These are phyloP conservation scores for Odobenus rosmarus DNA, from an alignment of 2,113 vertebrate genomes.

Conservation along the genomic window DNA sequence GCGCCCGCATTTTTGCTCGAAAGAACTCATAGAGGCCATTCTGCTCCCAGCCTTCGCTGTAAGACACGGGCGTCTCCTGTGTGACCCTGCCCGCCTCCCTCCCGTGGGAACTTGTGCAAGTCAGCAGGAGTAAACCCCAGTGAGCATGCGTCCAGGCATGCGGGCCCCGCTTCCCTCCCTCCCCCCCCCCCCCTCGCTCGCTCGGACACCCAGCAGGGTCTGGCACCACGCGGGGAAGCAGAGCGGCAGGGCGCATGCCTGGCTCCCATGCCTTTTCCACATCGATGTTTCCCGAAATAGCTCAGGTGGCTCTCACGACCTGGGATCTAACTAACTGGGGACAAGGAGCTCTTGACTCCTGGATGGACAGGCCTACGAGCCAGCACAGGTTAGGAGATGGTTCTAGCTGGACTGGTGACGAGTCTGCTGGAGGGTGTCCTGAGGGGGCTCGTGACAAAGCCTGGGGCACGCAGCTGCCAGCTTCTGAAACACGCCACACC, in stretches of 20 bases:
- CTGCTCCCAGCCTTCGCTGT: constrained; percentile 99
- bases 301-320: not conserved
- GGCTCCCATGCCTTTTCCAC: not conserved
- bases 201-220: not conserved
- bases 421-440: not conserved
- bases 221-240: not conserved
- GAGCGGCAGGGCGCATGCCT: rapidly evolving
- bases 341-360: not conserved
- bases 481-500: not conserved
- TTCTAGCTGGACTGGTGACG: not conserved
- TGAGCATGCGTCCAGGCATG: rapidly evolving
- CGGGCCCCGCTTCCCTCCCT: too few species aligned
- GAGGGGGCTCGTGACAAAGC: not conserved
- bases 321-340: not conserved
- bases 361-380: not conserved
- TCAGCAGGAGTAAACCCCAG: not conserved
- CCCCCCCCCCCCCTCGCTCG: not conserved
- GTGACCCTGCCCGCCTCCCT: not conserved
- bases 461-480: not conserved
- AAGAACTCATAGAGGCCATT: constrained; percentile 98
- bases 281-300: not conserved
- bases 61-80: not conserved
- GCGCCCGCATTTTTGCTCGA: constrained; percentile 97
- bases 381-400: not conserved
- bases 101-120: too few species aligned